phyloP scores from a whole-genome alignment of 2,113 vertebrate species.

The Podilymbus podiceps region DNA sequence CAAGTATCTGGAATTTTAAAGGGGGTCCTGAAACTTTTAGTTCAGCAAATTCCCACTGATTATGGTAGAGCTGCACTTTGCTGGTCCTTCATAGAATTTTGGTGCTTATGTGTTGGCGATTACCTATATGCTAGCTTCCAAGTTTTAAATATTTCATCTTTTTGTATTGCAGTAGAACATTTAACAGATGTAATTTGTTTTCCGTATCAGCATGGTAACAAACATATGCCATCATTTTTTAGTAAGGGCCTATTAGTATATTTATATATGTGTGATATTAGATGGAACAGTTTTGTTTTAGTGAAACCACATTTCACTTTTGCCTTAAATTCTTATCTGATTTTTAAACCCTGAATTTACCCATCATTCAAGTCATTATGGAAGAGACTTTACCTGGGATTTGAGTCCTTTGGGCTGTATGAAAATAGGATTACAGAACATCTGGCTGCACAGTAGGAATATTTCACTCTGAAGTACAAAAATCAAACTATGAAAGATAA shows the following conservation, averaged over 20 bases:
- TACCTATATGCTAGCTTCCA: background rate
- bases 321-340: background rate
- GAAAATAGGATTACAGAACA: conserved; percentile 74
- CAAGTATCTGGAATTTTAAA: background rate
- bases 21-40: background rate
- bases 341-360: background rate
- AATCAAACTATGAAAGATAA: conserved; percentile 74
- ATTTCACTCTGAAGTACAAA: conserved; percentile 71
- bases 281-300: background rate
- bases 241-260: background rate
- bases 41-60: background rate
- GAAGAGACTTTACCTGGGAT: conserved; percentile 42
- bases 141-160: background rate
- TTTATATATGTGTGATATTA: background rate
- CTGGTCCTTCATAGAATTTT: background rate
- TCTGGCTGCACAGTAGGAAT: conserved; percentile 74
- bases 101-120: background rate
- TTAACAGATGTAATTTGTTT: conserved; percentile 10
- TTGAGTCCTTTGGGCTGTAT: conserved; percentile 59
- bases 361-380: conserved; percentile 34
- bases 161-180: background rate
- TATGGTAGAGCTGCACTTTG: background rate
- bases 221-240: background rate
- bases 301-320: background rate
- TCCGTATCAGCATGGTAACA: background rate